phyloP scores from a whole-genome alignment of 2,888 invertebrate species.

The Heterodera filipjevi region DNA sequence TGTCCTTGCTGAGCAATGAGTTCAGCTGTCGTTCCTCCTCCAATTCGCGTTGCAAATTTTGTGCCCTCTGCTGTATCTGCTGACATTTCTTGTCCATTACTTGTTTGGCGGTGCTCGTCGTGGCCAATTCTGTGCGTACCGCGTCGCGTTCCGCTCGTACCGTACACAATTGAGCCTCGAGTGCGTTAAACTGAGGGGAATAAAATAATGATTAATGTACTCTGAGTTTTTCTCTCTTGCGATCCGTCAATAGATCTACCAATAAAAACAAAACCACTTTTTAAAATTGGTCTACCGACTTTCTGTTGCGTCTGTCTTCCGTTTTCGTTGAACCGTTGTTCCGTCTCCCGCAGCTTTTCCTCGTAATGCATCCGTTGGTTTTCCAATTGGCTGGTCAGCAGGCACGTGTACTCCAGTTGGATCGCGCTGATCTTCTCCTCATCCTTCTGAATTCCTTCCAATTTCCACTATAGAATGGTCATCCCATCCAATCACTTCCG shows the following conservation, averaged over 20 bases:
- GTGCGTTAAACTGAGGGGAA: conserved; percentile 66
- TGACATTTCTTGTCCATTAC: conserved; percentile 74
- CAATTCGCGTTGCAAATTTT: conserved; percentile 49
- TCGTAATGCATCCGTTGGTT: conserved; percentile 50
- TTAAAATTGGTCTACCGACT: background rate
- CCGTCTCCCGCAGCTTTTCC: conserved; percentile 46
- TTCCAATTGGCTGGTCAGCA: conserved; percentile 85
- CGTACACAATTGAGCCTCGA: conserved; percentile 70
- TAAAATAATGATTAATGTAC: too few species aligned
- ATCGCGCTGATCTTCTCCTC: conserved; percentile 90
- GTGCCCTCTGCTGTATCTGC: conserved; percentile 78
- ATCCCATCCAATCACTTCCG: conserved; percentile 7
- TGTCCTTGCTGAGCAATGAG: conserved; percentile 77
- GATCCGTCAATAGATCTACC: too few species aligned
- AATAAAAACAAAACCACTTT: conserved; percentile 17
- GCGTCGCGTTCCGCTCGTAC: conserved; percentile 69
- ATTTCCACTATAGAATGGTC: background rate
- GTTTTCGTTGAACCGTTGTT: conserved; percentile 29
- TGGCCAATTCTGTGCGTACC: conserved; percentile 45
- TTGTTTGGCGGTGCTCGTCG: conserved; percentile 44
- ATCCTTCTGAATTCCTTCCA: conserved; percentile 41
- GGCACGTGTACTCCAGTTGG: conserved; percentile 92
- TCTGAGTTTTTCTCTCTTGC: too few species aligned
- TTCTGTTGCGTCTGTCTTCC: conserved; percentile 25
- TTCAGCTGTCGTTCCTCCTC: conserved; percentile 71